Evolutionary conservation across 2,797 vertebrate species (phyloP).

Genomic region (Euthynnus affinis): DNA sequence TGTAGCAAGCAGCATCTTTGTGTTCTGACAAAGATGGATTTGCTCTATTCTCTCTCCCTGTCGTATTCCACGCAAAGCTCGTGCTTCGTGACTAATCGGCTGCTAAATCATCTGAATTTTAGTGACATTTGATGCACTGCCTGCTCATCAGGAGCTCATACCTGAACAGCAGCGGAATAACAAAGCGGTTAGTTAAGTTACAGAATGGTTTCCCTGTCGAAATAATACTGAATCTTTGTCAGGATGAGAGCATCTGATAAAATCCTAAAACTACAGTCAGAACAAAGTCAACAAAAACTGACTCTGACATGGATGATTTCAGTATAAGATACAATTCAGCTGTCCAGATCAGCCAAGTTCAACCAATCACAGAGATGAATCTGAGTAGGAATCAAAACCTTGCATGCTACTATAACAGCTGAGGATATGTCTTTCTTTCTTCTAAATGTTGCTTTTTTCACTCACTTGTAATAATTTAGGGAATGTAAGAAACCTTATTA

Average conservation of each 20-base stretch:
- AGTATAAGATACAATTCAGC: constrained; percentile 54
- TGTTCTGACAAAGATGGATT: constrained; percentile 70
- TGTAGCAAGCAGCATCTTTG: constrained; percentile 42
- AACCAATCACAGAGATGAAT: constrained; percentile 57
- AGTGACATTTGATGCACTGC: constrained; percentile 55
- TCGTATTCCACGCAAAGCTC: constrained; percentile 47
- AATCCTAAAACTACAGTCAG: constrained; percentile 38
- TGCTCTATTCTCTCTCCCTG: constrained; percentile 60
- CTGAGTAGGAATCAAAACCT: constrained; percentile 22
- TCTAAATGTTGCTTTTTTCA: neutral
- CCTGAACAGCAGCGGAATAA: constrained; percentile 62
- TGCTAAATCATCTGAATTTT: constrained; percentile 67
- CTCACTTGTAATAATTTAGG: neutral
- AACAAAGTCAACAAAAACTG: constrained; percentile 38
- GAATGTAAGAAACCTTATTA: too few relatives aligned
- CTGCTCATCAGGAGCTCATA: constrained; percentile 67
- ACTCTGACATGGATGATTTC: constrained; percentile 61
- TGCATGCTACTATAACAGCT: constrained; percentile 9
- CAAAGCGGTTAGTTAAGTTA: constrained; percentile 60
- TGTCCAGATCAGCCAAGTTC: constrained; percentile 54
- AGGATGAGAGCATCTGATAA: constrained; percentile 62
- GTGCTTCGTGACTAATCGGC: constrained; percentile 64
- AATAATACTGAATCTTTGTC: constrained; percentile 28
- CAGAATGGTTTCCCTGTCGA: constrained; percentile 18
- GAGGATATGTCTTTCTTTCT: constrained; percentile 22